Base-by-base conservation (phyloP, 2,113 vertebrate genomes). In the Anarrhichthys ocellatus region DNA sequence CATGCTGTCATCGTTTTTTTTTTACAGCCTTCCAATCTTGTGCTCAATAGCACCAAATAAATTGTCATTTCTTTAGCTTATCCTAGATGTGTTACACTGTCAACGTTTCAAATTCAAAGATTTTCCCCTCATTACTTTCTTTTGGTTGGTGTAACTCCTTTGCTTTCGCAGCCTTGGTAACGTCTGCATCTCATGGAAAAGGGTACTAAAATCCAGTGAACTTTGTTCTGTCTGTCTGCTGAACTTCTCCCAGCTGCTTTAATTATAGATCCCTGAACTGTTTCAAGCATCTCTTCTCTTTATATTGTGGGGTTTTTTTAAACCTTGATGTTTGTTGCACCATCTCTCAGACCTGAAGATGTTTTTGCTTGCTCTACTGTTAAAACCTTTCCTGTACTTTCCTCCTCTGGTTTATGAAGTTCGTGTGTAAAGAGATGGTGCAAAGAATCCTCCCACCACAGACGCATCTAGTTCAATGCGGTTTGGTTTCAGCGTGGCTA, bases 191-290 rank as follows among this genome's bases (percentile, higher is more conserved):
- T 0, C 29, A 48, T 61, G 42, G 20, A 63, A 62, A 78, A 34
- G 7, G 9, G 77, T 22, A 34, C 27, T 68, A 17, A 71, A 48
- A 70, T 76, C 36, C 64, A 56, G 73, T 73, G 73, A 83, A 77
- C 64, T 65, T 38, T 80, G 48, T 17, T 82, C 46, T 18, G 48
- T 73, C 62, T 68, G 38, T 38, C 66, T 78, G 68, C 58, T 75
- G 68, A 44, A 80, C 24, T 52, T 73, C 56, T 84, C 76, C 63
- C 71, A 34, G 36, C 65, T 83, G 77, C 42, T 67, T 83, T 78
- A 63, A 81, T 80, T 85, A 80, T 68, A 64, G 22, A 80, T 71
- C 61, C 48, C 44, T 67, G 15, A 68, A 38, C 10, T 74, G 42
- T 84, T 82, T 78, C 73, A 70, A 80, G 46, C 48, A 34, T 69